Evolutionary conservation across 2,797 vertebrate species (phyloP), one percentile per base, ranked within the genome.

Genomic region (Florisuga fusca): DNA sequence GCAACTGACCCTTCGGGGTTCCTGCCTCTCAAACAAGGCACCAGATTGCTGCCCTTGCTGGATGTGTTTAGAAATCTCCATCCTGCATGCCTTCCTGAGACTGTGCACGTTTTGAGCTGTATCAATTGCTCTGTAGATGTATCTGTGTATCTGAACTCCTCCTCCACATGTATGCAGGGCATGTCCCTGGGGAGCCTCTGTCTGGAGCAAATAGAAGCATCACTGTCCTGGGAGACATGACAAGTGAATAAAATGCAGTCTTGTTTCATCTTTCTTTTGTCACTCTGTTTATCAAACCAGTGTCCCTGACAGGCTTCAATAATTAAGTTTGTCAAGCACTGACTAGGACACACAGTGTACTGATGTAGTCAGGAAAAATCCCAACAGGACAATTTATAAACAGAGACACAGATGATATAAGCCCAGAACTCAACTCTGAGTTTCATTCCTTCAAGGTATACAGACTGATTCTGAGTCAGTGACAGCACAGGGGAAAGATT

Each of bases 291-390:
- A 73, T 83, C 82, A 90, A 78, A 76, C 59, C 75, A 55, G 72
- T 82, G 58, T 51, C 48, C 45, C 73, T 78, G 67, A 90, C 68
- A 95, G 80, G 34, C 73, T 89, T 95, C 88, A 83, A 57, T 89
- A 91, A 95, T 93, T 82, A 82, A 92, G 69, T 58, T 34, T 86
- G 90, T 84, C 68, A 84, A 89, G 66, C 80, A 83, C 53, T 69
- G 63, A 51, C 89, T 87, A 54, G 91, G 76, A 92, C 73, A 84
- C 36, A 29, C 20, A 81, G 58, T 27, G 34, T 71, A 59, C 26
- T 89, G 80, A 92, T 55, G 45, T 33, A 64, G 29, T 75, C 8
- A 5, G 41, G 46, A 89, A 87, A 69, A 88, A 64, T 62, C 73
- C 51, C 2, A 0, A 62, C 43, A 73, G 66, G 57, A 62, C n/a